Evolutionary conservation across 2,113 vertebrate species (phyloP), one percentile per base, ranked within the genome.

Genomic region (Dermatemys mawii): DNA sequence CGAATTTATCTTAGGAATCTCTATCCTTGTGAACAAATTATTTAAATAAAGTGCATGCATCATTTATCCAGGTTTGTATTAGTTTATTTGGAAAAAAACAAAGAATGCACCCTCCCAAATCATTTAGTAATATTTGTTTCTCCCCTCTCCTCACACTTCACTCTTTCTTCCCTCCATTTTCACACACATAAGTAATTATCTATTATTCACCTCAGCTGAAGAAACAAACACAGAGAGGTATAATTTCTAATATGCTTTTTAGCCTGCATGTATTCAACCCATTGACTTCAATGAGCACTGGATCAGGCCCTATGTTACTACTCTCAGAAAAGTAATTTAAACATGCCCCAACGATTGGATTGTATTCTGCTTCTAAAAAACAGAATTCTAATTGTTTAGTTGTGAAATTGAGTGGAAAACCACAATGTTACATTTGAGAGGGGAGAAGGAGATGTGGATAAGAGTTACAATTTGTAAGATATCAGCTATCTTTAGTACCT

Each of bases 1-100:
- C 49, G 35, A 85, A 86, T 49, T 88, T 84, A 82, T 73, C 79
- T 90, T 89, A 54, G 91, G 79, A 85, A 55, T 90, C 85, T 88
- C 83, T 73, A 26, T 44, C 50, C 84, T 79, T 81, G 86, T 87
- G 21, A 22, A 78, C 26, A 86, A 88, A 81, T 87, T 83, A 78
- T 63, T 57, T 78, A 75, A 92, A 81, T 21, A 90, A 82, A 86
- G 90, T 17, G 44, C 12, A 2, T 60, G 54, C 53, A 80, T 53
- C 83, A 60, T 35, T 87, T 84, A 78, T n/a, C 78, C 38, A 73
- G 38, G 26, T 63, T 84, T 90, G 82, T 38, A 76, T 78, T 2
- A 83, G 46, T n/a, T 14, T 86, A 48, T 76, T 89, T 92, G 88
- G 14, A n/a, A 84, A 93, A 93, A 93, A 90, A 53, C 41, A 86